Evolutionary conservation across 2,113 vertebrate genomes (phyloP).

Genomic region (Melierax canorus): DNA sequence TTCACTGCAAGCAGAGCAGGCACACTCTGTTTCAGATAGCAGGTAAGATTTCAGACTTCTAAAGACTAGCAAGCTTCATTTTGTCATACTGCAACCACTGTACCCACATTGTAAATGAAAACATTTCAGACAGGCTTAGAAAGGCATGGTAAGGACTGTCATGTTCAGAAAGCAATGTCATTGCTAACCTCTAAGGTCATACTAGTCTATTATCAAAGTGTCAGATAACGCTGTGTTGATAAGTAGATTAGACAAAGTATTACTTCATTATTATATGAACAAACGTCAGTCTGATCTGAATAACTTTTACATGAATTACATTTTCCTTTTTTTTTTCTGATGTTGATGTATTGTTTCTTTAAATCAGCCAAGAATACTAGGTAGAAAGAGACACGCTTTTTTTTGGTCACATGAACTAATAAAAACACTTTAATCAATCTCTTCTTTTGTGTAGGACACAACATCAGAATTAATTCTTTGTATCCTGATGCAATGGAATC

Average conservation of each 20-base stretch:
- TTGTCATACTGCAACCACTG: background rate
- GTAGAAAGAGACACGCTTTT: background rate
- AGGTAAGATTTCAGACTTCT: background rate
- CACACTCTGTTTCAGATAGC: background rate
- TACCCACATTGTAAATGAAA: slow-evolving; percentile 4
- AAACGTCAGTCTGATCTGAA: slow-evolving; percentile 25
- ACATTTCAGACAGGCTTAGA: slow-evolving; percentile 17
- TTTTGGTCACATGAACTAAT: background rate
- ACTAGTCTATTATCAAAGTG: slow-evolving; percentile 72
- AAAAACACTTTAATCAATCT: background rate
- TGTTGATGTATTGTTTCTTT: background rate
- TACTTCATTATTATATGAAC: slow-evolving; percentile 46
- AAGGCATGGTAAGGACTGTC: slow-evolving; percentile 8
- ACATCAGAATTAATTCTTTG: background rate
- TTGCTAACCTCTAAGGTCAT: slow-evolving; percentile 73
- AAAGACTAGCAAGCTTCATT: background rate
- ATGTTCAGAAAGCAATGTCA: slow-evolving; percentile 22
- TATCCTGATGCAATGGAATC: background rate
- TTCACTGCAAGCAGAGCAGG: background rate
- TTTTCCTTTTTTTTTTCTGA: background rate
- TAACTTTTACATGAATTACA: background rate
- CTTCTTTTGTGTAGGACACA: background rate
- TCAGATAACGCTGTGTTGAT: slow-evolving; percentile 64
- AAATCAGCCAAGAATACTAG: background rate
- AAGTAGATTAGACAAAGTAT: slow-evolving; percentile 57